Conservation (phyloP, 1,140 invertebrate genomes). For the Drosophila fuyamai region DNA sequence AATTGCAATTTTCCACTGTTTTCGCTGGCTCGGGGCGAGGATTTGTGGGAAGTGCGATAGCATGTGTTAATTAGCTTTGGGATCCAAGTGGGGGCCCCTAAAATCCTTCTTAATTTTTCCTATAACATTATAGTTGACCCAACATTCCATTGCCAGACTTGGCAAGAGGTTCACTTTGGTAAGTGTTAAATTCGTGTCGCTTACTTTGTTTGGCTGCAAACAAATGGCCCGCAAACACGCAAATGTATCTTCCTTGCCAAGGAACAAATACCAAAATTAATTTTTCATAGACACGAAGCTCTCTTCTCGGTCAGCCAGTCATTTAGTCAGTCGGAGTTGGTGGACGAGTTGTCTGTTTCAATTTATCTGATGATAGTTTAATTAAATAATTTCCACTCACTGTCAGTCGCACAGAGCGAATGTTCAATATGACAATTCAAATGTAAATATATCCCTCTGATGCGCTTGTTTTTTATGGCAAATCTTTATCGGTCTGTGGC, state of each 20-base stretch:
- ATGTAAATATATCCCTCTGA: constrained; percentile 25
- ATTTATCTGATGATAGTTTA: constrained; percentile 64
- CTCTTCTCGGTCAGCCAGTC: constrained; percentile 16
- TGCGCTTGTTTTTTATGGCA: constrained; percentile 29
- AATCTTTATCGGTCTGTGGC: constrained; percentile 42
- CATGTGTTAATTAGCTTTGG: constrained; percentile 78
- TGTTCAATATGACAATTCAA: constrained; percentile 56
- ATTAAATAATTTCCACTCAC: constrained; percentile 71
- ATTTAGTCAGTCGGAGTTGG: constrained; percentile 2
- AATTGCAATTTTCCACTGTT: constrained; percentile 71
- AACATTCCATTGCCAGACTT: constrained; percentile 9
- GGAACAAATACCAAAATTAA: constrained; percentile 60
- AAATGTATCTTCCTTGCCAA: constrained; percentile 36
- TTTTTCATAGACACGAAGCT: constrained; percentile 71
- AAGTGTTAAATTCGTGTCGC: constrained; percentile 75
- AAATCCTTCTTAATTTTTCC: constrained; percentile 15
- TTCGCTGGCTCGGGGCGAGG: constrained; percentile 42
- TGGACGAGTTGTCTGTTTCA: constrained; percentile 16
- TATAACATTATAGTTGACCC: constrained; percentile 21
- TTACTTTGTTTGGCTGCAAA: constrained; percentile 60
- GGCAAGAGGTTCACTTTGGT: constrained; percentile 17
- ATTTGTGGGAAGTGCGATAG: constrained; percentile 63
- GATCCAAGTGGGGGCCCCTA: not conserved
- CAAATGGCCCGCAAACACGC: constrained; percentile 72
- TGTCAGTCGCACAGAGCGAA: constrained; percentile 31